A percentile compares a stretch with the other conserved stretches of the same genome.
phyloP scores from a whole-genome alignment of 2,113 vertebrate genomes.

The Shinisaurus crocodilurus region DNA sequence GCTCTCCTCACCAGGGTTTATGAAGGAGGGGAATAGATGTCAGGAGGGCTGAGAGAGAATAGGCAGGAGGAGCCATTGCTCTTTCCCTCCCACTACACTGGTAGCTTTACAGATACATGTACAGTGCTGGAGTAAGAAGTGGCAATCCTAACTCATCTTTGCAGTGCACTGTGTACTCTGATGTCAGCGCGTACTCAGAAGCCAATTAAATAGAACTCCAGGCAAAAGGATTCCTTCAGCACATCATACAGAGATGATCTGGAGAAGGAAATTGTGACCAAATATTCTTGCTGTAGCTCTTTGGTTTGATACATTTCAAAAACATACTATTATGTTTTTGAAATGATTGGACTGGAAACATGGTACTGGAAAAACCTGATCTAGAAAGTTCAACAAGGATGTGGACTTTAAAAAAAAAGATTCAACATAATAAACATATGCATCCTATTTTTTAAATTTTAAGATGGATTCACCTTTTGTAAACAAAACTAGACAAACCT shows the following conservation, averaged over 20 bases:
- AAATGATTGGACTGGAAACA: background rate
- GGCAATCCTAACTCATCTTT: too few relatives aligned
- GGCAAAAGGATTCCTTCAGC: background rate
- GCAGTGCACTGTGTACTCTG: background rate
- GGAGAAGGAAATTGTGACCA: background rate
- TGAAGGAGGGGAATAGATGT: too few relatives aligned
- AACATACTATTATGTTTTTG: background rate
- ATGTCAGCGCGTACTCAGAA: background rate
- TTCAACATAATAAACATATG: background rate
- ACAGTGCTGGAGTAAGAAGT: background rate
- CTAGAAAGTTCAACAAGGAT: background rate
- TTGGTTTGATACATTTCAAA: background rate
- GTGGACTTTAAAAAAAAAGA: background rate
- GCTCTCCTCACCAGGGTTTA: background rate
- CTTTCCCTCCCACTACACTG: background rate
- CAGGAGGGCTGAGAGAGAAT: background rate
- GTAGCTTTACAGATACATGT: background rate
- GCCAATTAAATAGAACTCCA: background rate
- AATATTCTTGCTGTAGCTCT: background rate
- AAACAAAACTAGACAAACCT: background rate
- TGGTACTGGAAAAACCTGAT: background rate
- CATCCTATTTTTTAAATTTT: background rate
- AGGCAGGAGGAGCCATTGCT: background rate
- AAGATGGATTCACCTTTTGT: background rate
- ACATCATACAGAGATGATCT: background rate